A percentile compares a stretch with the other conserved stretches of the same genome.
phyloP scores from a whole-genome alignment of 2,888 invertebrate species.

The Ennomos erosarius region DNA sequence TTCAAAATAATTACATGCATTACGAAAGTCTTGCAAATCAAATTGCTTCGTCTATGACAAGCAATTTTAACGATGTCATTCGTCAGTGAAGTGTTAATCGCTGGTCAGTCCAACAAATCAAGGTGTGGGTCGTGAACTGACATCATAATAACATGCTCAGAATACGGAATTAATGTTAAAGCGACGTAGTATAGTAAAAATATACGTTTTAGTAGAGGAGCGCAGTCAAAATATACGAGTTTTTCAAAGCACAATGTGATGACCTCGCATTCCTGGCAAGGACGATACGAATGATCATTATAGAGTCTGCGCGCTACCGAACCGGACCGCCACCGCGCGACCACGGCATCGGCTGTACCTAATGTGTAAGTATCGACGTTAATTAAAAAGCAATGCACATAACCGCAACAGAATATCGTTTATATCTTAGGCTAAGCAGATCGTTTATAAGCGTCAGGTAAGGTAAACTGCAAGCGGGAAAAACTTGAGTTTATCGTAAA shows the following conservation, averaged over 20 bases:
- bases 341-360: not conserved
- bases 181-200: constrained; percentile 54
- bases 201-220: constrained; percentile 75
- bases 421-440: not conserved
- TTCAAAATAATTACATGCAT: constrained; percentile 19
- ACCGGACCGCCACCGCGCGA: constrained; percentile 33
- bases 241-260: constrained; percentile 72
- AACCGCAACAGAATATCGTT: not conserved
- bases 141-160: constrained; percentile 68
- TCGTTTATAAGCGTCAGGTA: not conserved
- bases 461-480: too few relatives aligned
- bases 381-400: constrained; percentile 1
- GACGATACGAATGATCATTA: constrained; percentile 71
- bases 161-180: constrained; percentile 65
- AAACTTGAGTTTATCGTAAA: too few relatives aligned
- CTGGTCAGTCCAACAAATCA: constrained; percentile 43
- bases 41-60: constrained; percentile 30
- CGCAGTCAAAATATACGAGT: constrained; percentile 69
- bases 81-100: constrained; percentile 39
- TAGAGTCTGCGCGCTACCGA: constrained; percentile 45
- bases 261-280: constrained; percentile 85
- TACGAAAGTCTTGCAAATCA: constrained; percentile 22
- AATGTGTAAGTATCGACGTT: constrained; percentile 3
- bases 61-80: constrained; percentile 29
- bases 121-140: constrained; percentile 59